Evolutionary conservation across 2,888 invertebrate species (phyloP).

Genomic region (Nebria brevicollis): DNA sequence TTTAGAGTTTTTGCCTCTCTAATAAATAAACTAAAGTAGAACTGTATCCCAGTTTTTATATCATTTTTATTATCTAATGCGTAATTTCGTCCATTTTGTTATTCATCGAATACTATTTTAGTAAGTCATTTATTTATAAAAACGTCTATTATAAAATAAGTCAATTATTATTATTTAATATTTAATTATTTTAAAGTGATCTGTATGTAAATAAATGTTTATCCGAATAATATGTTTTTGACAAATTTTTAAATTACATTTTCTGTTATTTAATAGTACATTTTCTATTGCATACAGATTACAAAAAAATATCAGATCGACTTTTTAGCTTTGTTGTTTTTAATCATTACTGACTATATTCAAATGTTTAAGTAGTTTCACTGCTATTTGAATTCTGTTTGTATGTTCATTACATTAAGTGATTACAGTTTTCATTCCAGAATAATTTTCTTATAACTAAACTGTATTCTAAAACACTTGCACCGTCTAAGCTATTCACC

Average conservation of each 20-base stretch:
- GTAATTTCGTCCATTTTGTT: constrained; percentile 37
- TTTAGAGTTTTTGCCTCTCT: constrained; percentile 36
- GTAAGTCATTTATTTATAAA: constrained; percentile 19
- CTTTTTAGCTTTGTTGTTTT: too few species aligned
- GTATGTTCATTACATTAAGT: neutral
- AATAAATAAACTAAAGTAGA: constrained; percentile 12
- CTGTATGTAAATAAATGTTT: neutral
- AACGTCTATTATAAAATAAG: neutral
- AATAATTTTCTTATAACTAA: constrained; percentile 14
- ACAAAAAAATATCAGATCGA: neutral
- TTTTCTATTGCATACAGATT: neutral
- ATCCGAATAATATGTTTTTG: neutral
- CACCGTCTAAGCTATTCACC: constrained; percentile 39
- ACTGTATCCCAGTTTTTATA: constrained; percentile 7
- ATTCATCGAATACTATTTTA: constrained; percentile 9
- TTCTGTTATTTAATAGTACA: neutral
- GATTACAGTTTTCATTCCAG: neutral
- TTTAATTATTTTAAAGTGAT: neutral
- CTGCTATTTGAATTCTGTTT: constrained; percentile 30
- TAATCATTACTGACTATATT: neutral
- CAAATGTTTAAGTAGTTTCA: constrained; percentile 35
- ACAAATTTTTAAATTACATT: neutral
- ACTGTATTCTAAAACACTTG: constrained; percentile 37
- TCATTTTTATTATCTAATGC: constrained; percentile 3
- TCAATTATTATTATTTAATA: constrained; percentile 1